Percentiles rank a stretch among this genome's conserved stretches.
Conservation (phyloP, 92 coral and sea anemone species). For the Epizoanthus illoricatus region DNA sequence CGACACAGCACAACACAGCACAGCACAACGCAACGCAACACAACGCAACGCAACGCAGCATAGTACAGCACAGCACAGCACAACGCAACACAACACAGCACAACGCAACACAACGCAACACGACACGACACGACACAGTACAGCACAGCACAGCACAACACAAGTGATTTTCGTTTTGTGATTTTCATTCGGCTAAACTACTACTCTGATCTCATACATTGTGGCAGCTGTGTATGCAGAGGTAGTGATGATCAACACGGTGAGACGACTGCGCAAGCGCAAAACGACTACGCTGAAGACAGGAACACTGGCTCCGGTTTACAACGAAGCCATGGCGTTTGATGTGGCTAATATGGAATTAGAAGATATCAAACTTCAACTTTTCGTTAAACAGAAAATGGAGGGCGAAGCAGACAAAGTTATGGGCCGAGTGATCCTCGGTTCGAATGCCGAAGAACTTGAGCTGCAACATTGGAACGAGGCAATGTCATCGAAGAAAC, state of each 20-base stretch:
- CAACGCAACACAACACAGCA: no score
- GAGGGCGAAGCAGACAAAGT: conserved; percentile 90
- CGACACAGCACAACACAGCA: no score
- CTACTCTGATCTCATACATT: no score
- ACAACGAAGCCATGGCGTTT: conserved; percentile 98
- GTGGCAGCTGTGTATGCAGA: conserved; percentile 87
- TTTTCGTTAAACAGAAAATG: conserved; percentile 87
- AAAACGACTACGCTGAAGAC: conserved; percentile 85
- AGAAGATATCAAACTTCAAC: conserved; percentile 86
- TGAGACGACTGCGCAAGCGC: conserved; percentile 82
- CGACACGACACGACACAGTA: no score
- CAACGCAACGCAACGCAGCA: no score
- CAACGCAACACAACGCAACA: no score
- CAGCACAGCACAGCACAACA: no score
- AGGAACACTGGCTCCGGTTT: conserved; percentile 86
- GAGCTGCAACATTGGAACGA: conserved; percentile 92
- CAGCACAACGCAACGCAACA: no score
- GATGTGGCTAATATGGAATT: conserved; percentile 84
- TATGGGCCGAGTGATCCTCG: conserved; percentile 92
- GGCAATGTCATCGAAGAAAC: conserved; percentile 95
- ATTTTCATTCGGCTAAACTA: neutral
- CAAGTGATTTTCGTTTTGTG: no score
- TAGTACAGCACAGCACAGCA: no score
- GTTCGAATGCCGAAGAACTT: conserved; percentile 73
- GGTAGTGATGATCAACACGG: conserved; percentile 80